A percentile compares a stretch with the other conserved stretches of the same genome.
Evolutionary conservation across 2,797 vertebrate genomes (phyloP).

Genomic region (Pelochelys cantorii): DNA sequence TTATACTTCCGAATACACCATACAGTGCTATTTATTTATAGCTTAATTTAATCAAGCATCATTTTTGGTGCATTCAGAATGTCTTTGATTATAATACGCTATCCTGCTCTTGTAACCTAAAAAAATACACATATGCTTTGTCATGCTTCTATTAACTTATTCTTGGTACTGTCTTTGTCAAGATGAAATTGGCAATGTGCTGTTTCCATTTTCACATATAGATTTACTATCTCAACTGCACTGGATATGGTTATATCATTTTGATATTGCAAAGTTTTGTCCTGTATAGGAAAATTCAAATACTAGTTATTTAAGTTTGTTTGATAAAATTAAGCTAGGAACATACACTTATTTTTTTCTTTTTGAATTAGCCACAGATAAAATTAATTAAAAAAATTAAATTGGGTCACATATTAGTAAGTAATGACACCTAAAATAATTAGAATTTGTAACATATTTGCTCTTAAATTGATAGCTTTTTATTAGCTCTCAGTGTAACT

Average conservation of each 20-base stretch:
- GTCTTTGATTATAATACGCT: background rate
- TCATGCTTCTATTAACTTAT: background rate
- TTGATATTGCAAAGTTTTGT: constrained; percentile 23
- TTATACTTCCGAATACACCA: background rate
- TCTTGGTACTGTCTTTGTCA: background rate
- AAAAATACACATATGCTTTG: background rate
- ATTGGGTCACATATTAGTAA: background rate
- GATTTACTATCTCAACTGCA: background rate
- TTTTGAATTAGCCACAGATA: background rate
- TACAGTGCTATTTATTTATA: background rate
- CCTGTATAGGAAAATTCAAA: background rate
- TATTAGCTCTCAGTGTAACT: background rate
- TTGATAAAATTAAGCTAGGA: constrained; percentile 6
- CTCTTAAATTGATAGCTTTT: background rate
- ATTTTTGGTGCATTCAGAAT: background rate
- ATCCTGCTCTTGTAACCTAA: background rate
- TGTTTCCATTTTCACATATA: constrained; percentile 31
- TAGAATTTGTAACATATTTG: background rate
- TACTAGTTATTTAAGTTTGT: background rate
- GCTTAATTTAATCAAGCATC: background rate
- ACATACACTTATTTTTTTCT: background rate
- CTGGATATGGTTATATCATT: constrained; percentile 32
- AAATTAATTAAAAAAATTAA: background rate
- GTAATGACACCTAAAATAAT: background rate
- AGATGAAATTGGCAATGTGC: background rate